phyloP scores from a whole-genome alignment of 2,113 vertebrate genomes.

The Aramus guarauna region DNA sequence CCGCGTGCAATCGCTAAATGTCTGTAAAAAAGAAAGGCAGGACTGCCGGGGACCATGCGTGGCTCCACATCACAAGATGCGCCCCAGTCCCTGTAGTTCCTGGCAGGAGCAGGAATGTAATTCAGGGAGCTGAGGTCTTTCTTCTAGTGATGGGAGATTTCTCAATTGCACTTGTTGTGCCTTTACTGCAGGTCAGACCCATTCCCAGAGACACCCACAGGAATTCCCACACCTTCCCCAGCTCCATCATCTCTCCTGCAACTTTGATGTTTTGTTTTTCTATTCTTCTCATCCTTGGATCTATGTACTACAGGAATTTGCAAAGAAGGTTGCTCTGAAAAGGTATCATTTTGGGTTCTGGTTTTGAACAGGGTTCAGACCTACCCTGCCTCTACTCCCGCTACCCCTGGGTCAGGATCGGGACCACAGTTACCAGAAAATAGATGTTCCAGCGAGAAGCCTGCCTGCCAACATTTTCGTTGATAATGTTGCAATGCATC shows the following conservation, averaged over 20 bases:
- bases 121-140: not conserved
- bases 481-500: not conserved
- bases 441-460: not conserved
- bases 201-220: not conserved
- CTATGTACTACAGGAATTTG: not conserved
- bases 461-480: not conserved
- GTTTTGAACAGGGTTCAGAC: not conserved
- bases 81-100: not conserved
- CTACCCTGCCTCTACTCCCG: fast-evolving
- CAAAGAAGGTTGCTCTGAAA: not conserved
- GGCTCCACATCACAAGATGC: not conserved
- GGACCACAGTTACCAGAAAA: not conserved
- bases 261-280: not conserved
- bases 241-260: not conserved
- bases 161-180: not conserved
- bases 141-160: not conserved
- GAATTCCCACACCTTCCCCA: not conserved
- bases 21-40: not conserved
- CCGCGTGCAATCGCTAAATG: fast-evolving
- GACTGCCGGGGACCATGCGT: not conserved
- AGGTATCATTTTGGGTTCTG: too few species aligned
- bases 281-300: not conserved
- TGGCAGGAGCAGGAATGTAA: not conserved
- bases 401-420: not conserved
- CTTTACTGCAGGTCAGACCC: not conserved